phyloP scores from a whole-genome alignment of 2,797 vertebrate genomes.

The Melanitta fusca region DNA sequence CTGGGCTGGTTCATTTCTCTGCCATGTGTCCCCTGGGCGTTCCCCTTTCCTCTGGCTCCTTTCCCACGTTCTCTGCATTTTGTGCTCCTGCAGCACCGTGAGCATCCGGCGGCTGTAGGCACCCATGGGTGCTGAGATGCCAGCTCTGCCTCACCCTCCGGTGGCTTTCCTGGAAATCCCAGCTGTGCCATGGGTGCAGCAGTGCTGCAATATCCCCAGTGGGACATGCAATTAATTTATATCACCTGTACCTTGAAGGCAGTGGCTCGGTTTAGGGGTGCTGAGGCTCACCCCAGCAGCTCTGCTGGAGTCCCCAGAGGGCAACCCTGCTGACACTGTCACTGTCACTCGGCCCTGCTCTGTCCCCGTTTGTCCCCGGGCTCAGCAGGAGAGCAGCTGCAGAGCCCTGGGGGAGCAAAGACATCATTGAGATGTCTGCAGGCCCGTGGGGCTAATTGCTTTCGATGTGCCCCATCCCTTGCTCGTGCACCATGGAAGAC shows the following conservation, averaged over 20 bases:
- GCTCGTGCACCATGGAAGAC: background rate
- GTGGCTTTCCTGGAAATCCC: background rate
- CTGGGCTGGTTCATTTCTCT: background rate
- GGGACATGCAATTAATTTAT: background rate
- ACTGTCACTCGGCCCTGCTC: fast-evolving
- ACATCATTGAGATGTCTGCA: background rate
- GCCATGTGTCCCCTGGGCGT: fast-evolving
- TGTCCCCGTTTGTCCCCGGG: background rate
- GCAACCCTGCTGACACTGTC: background rate
- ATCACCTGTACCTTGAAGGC: background rate
- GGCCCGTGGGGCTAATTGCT: background rate
- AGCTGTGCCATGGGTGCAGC: fast-evolving
- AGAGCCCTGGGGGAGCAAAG: background rate
- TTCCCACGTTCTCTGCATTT: background rate
- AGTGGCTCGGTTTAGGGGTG: fast-evolving
- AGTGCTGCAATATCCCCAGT: background rate
- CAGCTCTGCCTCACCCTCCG: background rate
- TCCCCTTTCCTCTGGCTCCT: background rate
- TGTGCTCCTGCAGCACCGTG: fast-evolving
- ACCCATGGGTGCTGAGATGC: background rate
- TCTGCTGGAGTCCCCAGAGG: background rate
- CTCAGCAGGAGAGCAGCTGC: background rate
- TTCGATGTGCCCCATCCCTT: fast-evolving
- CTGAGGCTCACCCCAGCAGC: background rate
- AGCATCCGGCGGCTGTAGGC: background rate